Conservation (phyloP, 2,888 invertebrate species). For the Augiades crinisus region DNA sequence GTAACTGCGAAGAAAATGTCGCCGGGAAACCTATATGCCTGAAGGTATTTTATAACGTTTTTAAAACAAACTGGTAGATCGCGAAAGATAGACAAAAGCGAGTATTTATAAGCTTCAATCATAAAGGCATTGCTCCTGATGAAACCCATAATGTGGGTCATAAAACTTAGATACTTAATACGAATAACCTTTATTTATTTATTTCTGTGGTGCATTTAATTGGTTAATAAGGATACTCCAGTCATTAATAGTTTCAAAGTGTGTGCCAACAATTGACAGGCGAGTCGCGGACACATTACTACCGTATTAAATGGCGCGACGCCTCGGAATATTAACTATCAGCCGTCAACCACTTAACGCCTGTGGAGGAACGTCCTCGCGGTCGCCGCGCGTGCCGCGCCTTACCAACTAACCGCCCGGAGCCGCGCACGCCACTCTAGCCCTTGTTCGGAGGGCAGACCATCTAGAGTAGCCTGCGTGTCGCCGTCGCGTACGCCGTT, state of each 20-base stretch:
- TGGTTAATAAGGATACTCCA: neutral
- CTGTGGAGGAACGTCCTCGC: neutral
- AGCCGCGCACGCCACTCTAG: neutral
- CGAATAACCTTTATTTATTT: too few relatives aligned
- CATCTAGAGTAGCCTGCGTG: neutral
- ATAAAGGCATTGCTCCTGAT: too few relatives aligned
- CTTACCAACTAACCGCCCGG: neutral
- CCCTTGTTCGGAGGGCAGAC: neutral
- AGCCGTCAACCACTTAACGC: neutral
- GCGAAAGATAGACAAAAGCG: too few relatives aligned
- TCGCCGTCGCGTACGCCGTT: neutral
- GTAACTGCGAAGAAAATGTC: too few relatives aligned
- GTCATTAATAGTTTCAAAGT: constrained; percentile 1
- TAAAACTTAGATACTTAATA: too few relatives aligned
- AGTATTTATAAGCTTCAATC: too few relatives aligned
- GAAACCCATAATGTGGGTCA: too few relatives aligned
- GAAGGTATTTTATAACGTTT: too few relatives aligned
- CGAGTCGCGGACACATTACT: constrained; percentile 14
- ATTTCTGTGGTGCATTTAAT: too few relatives aligned
- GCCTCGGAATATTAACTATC: constrained; percentile 10
- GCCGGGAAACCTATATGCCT: too few relatives aligned
- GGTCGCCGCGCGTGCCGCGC: neutral
- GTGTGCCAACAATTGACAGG: constrained; percentile 1
- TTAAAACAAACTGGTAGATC: too few relatives aligned
- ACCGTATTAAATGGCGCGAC: constrained; percentile 6